These are phyloP conservation scores for Rhopalosiphum padi DNA, from an alignment of 1,140 invertebrate genomes.

Conservation along the genomic window DNA sequence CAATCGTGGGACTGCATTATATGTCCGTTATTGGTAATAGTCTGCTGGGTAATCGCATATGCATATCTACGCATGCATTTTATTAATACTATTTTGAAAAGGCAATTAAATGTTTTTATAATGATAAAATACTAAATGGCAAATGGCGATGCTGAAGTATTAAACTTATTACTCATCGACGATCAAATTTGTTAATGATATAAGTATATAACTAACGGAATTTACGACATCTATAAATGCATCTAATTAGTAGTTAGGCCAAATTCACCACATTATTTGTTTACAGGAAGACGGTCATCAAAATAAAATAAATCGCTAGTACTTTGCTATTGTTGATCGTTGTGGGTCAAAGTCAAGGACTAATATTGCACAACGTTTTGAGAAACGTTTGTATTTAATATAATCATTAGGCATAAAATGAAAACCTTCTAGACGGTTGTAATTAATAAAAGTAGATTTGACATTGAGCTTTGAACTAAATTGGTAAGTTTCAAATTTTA, in stretches of 20 bases:
- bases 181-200: not conserved
- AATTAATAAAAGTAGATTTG: not conserved
- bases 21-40: not conserved
- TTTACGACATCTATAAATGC: constrained; percentile 17
- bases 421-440: constrained; percentile 11
- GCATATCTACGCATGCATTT: not conserved
- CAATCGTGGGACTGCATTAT: not conserved
- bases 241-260: constrained; percentile 14
- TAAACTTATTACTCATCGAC: not conserved
- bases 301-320: constrained; percentile 24
- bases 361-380: constrained; percentile 10
- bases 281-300: constrained; percentile 53
- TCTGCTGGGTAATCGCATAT: not conserved
- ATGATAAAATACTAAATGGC: not conserved
- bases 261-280: constrained; percentile 8
- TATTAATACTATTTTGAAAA: not conserved
- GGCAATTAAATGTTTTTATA: not conserved
- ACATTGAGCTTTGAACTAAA: not conserved
- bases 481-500: not conserved
- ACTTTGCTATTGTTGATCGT: constrained; percentile 19
- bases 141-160: not conserved
- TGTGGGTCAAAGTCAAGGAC: constrained; percentile 53
- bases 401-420: not conserved
- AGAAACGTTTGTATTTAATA: constrained; percentile 7
- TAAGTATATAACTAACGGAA: not conserved